phyloP scores from a whole-genome alignment of 2,797 vertebrate genomes.

The Cynopterus sphinx region DNA sequence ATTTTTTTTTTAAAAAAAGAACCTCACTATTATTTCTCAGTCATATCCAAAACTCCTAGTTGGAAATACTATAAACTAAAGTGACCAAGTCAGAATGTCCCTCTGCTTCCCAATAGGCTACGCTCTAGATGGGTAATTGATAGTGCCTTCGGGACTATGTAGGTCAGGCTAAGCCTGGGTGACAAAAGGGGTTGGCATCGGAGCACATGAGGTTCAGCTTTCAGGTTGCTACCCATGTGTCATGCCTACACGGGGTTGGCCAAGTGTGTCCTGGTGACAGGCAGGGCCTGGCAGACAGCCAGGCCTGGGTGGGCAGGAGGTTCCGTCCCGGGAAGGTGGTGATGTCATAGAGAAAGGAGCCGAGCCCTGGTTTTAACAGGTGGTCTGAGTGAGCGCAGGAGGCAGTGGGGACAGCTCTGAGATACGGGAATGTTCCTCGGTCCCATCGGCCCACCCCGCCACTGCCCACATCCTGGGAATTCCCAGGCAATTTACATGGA shows the following conservation, averaged over 20 bases:
- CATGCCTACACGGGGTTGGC: neutral
- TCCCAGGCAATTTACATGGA: neutral
- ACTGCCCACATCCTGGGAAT: too few species aligned
- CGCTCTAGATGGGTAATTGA: neutral
- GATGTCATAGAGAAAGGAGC: neutral
- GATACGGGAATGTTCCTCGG: neutral
- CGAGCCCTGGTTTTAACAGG: neutral
- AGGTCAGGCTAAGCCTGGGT: neutral
- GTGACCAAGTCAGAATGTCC: neutral
- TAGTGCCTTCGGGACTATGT: neutral
- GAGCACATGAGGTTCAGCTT: neutral
- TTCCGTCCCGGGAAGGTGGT: neutral
- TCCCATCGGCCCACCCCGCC: neutral
- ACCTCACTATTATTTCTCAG: neutral
- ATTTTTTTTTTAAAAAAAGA: neutral
- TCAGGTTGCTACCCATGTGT: neutral
- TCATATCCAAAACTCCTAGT: neutral
- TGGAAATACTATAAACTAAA: neutral
- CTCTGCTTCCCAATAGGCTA: fast-evolving
- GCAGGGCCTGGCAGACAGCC: neutral
- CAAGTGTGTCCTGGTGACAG: neutral
- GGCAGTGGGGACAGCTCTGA: neutral
- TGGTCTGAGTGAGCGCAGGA: neutral
- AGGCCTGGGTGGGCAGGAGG: neutral
- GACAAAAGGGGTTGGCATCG: neutral